Evolutionary conservation across 1,140 invertebrate species (phyloP).

Genomic region (Drosophila kanapiae): DNA sequence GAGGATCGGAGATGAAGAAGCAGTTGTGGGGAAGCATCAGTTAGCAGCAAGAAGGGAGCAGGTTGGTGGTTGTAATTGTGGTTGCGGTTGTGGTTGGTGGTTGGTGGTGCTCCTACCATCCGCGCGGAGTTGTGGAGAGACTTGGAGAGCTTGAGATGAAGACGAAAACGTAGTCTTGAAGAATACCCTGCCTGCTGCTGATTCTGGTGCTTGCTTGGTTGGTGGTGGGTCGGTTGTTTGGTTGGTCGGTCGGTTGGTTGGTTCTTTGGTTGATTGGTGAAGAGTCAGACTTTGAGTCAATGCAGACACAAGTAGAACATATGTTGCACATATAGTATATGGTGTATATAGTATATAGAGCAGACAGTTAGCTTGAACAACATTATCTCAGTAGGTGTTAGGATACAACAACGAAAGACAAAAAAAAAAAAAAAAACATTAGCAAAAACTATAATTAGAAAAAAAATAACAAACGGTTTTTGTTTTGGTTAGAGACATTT

Average conservation of each 20-base stretch:
- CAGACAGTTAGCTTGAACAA: slow-evolving; percentile 52
- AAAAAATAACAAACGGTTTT: slow-evolving; percentile 30
- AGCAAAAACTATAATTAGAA: slow-evolving; percentile 43
- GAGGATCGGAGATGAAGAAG: slow-evolving; percentile 54
- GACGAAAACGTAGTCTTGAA: slow-evolving; percentile 41
- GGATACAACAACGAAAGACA: slow-evolving; percentile 27
- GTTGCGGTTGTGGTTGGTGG: slow-evolving; percentile 36
- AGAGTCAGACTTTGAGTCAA: slow-evolving; percentile 27
- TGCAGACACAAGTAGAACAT: slow-evolving; percentile 19
- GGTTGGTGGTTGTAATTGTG: slow-evolving; percentile 28
- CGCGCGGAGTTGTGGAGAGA: slow-evolving; percentile 17
- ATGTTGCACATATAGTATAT: slow-evolving; percentile 11
- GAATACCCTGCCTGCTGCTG: slow-evolving; percentile 38
- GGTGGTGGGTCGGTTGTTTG: slow-evolving; percentile 36
- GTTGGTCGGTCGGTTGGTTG: slow-evolving; percentile 36
- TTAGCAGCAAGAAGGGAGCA: slow-evolving; percentile 47
- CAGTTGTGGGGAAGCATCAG: slow-evolving; percentile 54
- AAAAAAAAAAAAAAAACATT: slow-evolving; percentile 32
- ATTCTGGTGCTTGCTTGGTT: slow-evolving; percentile 39
- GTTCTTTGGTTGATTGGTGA: slow-evolving; percentile 31
- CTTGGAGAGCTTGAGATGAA: slow-evolving; percentile 27
- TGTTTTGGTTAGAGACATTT: slow-evolving; percentile 24
- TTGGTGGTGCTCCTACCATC: slow-evolving; percentile 32
- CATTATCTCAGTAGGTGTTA: slow-evolving; percentile 43
- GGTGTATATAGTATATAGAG: slow-evolving; percentile 18